Base-by-base conservation (phyloP, 2,113 vertebrate species). In the Nicator chloris region DNA sequence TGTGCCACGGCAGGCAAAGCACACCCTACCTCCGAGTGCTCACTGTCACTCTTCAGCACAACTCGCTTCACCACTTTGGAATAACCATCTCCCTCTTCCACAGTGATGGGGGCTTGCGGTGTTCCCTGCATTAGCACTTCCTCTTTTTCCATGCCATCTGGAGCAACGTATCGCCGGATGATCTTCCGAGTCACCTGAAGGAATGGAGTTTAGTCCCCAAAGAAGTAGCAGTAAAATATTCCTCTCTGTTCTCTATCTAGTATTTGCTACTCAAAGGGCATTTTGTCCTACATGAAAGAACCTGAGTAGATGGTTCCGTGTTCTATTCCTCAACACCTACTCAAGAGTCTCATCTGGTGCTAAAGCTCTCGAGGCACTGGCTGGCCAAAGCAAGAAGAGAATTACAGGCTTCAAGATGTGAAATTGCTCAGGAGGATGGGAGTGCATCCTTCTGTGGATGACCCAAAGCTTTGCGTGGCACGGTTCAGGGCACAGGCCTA, bases 21-120 rank as follows among this genome's bases (percentile, higher is more conserved):
- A 39, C 59, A 22, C 30, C 96, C 97, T 69, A 99, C 99, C 99
- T 99, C 99, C 20, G 89, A 98, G 86, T 98, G 98, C 23, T 98
- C 98, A 13, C 97, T 98, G 45, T 93, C 97, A 26, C 98, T 99
- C 93, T 96, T 98, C n/a, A 99, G 96, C 68, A 99, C 98, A 0
- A 99, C 98, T 9, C 99, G 98, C 94, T 99, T 99, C 57, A 99
- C 78, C 68, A 99, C 99, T 96, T 98, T 99, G 92, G 99, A 99
- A 77, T 98, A 99, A 24, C 93, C 42, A 27, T 99, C 99, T 66
- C 98, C 99, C 35, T 99, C 98, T 65, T 99, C 97, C 4, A 99
- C 92, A n/a, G 33, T 77, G 78, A 99, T 45, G 2, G 98, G 97
- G 14, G 98, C 97, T 91, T 99, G 99, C 4, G 97, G 98, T 4